Evolutionary conservation across 2,113 vertebrate species (phyloP).

Genomic region (Syrmaticus mikado): DNA sequence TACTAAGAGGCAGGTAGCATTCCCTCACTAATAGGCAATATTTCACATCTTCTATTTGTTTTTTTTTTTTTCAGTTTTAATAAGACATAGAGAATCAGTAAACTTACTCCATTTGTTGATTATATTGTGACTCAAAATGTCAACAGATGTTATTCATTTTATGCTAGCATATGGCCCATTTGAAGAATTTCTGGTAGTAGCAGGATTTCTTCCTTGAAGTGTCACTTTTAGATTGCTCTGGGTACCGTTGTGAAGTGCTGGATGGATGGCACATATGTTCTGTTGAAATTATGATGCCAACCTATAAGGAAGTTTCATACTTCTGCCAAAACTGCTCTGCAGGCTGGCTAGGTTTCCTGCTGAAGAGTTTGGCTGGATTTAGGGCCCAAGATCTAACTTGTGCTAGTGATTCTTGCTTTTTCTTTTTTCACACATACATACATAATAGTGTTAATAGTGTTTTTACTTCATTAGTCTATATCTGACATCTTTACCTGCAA

Average conservation of each 20-base stretch:
- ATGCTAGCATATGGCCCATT: neutral
- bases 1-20: neutral
- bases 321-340: slow-evolving; percentile 29
- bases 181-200: neutral
- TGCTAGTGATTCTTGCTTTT: neutral
- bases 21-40: neutral
- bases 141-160: neutral
- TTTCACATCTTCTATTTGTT: neutral
- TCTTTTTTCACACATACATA: neutral
- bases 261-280: neutral
- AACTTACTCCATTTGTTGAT: neutral
- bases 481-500: neutral
- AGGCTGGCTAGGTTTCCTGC: slow-evolving; percentile 8
- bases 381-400: neutral
- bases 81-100: neutral
- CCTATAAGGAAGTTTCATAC: neutral
- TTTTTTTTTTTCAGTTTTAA: neutral
- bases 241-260: neutral
- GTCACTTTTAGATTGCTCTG: neutral
- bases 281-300: slow-evolving; percentile 14
- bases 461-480: neutral
- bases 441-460: neutral
- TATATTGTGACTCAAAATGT: neutral
- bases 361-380: neutral
- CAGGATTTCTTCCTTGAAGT: neutral